A percentile compares a stretch with the other conserved stretches of the same genome.
phyloP scores from a whole-genome alignment of 2,113 vertebrate genomes.

The Dicentrarchus labrax region DNA sequence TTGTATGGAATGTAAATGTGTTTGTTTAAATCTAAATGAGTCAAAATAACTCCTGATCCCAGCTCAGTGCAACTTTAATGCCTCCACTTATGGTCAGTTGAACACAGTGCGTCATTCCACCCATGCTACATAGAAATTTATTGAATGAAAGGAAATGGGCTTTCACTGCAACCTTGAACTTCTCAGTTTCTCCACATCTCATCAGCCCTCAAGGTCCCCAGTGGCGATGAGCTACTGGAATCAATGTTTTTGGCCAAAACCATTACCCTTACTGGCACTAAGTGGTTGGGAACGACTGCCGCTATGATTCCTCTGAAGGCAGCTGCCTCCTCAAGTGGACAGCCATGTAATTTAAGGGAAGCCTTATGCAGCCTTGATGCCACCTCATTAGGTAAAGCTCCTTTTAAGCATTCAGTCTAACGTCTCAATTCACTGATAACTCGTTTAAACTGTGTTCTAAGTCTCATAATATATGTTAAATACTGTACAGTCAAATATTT shows the following conservation, averaged over 20 bases:
- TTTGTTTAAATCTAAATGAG: conserved; percentile 3
- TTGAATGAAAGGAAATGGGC: conserved; percentile 43
- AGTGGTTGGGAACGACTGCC: conserved; percentile 49
- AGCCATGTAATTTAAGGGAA: conserved; percentile 61
- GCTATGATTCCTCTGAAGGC: conserved; percentile 53
- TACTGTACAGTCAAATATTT: neutral
- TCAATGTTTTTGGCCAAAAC: conserved; percentile 50
- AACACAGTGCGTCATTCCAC: conserved; percentile 17
- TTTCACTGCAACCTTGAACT: conserved; percentile 50
- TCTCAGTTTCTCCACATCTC: conserved; percentile 51
- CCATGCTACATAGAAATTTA: conserved; percentile 19
- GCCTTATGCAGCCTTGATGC: conserved; percentile 52
- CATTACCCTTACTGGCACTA: conserved; percentile 57
- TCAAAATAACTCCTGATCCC: conserved; percentile 13
- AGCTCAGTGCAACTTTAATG: conserved; percentile 1
- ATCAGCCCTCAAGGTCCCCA: conserved; percentile 43
- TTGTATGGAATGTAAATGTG: conserved; percentile 1
- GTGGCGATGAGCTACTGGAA: conserved; percentile 33
- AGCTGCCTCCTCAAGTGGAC: conserved; percentile 49
- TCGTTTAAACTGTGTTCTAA: conserved; percentile 10
- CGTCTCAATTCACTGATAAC: conserved; percentile 30
- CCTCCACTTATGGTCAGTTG: neutral
- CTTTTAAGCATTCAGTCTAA: conserved; percentile 27
- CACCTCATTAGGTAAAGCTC: conserved; percentile 67
- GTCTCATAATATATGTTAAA: conserved; percentile 21